Evolutionary conservation across 2,888 invertebrate species (phyloP), one percentile per base, ranked within the genome.

Genomic region (Zonitis immaculata): DNA sequence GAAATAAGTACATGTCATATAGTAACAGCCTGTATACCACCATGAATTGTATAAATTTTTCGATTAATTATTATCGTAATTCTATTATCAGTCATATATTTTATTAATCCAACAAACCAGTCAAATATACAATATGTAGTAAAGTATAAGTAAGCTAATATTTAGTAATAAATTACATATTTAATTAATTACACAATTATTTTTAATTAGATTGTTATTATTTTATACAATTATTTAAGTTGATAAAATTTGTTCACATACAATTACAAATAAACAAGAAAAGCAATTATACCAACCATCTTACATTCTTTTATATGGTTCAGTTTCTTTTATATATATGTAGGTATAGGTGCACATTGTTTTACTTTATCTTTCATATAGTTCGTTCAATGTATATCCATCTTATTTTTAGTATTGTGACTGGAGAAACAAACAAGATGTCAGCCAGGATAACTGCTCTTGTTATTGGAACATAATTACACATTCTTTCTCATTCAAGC

Each of bases 101-200:
- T 16, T 11, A n/a, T n/a, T n/a, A 39, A 11, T 20, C 39, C 20
- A 20, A 39, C 20, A 39, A n/a, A 18, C 39, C 20, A 46, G 46
- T n/a, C n/a, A n/a, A n/a, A n/a, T n/a, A n/a, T n/a, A n/a, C n/a
- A n/a, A n/a, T n/a, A n/a, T n/a, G n/a, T n/a, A n/a, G n/a, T n/a
- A n/a, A n/a, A n/a, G n/a, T n/a, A n/a, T 44, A 46, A 35, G 18
- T 12, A n/a, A 45, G 26, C 12, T 42, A 5, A 44, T 25, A 28
- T 14, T n/a, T 28, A 12, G 28, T 18, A 46, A 46, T 51, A 42
- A 46, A 51, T 46, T 51, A 51, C 26, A 28, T 35, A 45, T 39
- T 11, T 46, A 51, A 51, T 51, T 51, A 51, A 44, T 44, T 26
- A 42, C 45, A 45, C 39, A 30, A 30, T 51, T 51, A 51, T 51